A percentile compares a stretch with the other conserved stretches of the same genome.
These are phyloP conservation scores for Dorcus hopei DNA, from an alignment of 2,888 invertebrate genomes.

Conservation along the genomic window DNA sequence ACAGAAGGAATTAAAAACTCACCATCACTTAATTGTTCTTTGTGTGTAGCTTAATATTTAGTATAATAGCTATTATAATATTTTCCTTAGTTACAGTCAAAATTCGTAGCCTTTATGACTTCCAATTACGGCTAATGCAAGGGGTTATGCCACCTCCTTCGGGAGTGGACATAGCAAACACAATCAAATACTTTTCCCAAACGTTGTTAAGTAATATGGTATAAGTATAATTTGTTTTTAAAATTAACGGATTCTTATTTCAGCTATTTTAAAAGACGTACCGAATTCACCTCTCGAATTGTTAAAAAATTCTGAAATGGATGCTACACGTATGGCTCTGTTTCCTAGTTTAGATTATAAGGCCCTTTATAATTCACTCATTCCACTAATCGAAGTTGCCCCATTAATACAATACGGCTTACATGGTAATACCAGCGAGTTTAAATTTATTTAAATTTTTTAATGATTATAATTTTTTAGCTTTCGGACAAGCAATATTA, in stretches of 20 bases:
- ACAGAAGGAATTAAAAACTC: too few relatives aligned
- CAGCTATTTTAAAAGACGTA: constrained; percentile 95
- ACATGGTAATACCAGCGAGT: constrained; percentile 58
- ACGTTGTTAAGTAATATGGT: constrained; percentile 83
- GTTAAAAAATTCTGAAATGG: constrained; percentile 83
- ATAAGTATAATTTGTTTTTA: not conserved
- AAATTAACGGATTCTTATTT: constrained; percentile 23
- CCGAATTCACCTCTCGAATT: constrained; percentile 89
- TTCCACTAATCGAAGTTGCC: constrained; percentile 89
- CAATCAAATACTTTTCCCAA: constrained; percentile 96
- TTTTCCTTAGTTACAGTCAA: constrained; percentile 85
- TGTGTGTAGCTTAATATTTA: too few relatives aligned
- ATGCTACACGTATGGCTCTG: constrained; percentile 80
- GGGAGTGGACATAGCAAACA: constrained; percentile 94
- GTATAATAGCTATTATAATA: too few relatives aligned
- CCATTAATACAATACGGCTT: constrained; percentile 86
- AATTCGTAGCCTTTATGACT: constrained; percentile 95
- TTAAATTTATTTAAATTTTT: not conserved
- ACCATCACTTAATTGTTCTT: too few relatives aligned
- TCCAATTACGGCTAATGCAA: constrained; percentile 88
- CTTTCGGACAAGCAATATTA: constrained; percentile 88
- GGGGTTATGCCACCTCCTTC: constrained; percentile 89
- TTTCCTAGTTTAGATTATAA: constrained; percentile 97
- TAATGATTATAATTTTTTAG: constrained; percentile 52
- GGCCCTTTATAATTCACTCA: constrained; percentile 88